phyloP scores from a whole-genome alignment of 2,113 vertebrate genomes.

The Antidorcas marsupialis region DNA sequence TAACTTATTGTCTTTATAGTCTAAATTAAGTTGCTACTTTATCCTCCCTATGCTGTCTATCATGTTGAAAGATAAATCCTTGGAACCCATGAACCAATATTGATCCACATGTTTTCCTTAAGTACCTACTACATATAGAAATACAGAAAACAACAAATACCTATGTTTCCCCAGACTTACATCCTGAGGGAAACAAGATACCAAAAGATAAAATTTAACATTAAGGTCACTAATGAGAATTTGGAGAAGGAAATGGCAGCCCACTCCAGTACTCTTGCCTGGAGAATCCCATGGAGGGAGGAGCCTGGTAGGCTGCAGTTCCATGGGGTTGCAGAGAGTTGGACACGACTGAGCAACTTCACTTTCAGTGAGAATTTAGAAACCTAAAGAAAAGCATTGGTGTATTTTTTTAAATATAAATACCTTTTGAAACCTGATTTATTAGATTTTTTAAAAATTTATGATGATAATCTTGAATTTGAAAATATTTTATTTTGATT shows the following conservation, averaged over 20 bases:
- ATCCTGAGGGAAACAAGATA: not conserved
- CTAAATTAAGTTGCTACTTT: not conserved
- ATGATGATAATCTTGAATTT: not conserved
- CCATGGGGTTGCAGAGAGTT: too few relatives aligned
- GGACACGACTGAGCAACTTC: too few relatives aligned
- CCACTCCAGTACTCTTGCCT: too few relatives aligned
- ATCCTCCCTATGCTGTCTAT: not conserved
- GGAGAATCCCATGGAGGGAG: too few relatives aligned
- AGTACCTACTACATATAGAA: not conserved
- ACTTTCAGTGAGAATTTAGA: not conserved
- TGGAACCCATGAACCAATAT: not conserved
- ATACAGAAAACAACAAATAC: not conserved
- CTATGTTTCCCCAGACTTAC: not conserved
- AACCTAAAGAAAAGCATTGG: not conserved
- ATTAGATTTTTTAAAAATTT: not conserved
- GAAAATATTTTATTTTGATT: not conserved
- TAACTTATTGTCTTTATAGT: not conserved
- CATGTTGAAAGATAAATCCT: not conserved
- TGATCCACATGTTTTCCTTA: not conserved
- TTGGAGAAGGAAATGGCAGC: not conserved
- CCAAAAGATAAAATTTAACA: not conserved
- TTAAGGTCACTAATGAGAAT: not conserved
- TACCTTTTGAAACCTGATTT: not conserved
- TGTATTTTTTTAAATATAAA: not conserved
- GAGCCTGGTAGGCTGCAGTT: too few relatives aligned